phyloP scores from a whole-genome alignment of 2,888 invertebrate species.

The Furcula furcula region DNA sequence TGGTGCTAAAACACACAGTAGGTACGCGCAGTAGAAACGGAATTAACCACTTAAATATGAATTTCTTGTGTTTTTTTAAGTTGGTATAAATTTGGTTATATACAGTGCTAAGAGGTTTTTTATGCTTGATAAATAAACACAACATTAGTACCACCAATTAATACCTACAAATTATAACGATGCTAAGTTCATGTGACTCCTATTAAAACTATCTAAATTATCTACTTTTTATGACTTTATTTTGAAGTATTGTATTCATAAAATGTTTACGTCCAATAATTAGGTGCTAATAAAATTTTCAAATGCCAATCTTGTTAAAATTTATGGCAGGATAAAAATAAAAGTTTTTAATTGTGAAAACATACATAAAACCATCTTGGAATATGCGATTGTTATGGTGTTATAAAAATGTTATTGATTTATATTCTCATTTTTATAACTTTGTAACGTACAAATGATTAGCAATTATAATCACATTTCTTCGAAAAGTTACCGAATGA shows the following conservation, averaged over 20 bases:
- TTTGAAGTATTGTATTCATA: constrained; percentile 12
- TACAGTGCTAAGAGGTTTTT: too few relatives aligned
- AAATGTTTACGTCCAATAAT: constrained; percentile 15
- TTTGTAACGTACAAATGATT: constrained; percentile 8
- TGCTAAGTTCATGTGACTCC: too few relatives aligned
- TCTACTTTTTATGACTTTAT: constrained; percentile 7
- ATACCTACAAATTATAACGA: too few relatives aligned
- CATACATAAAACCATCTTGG: neutral
- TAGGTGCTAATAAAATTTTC: constrained; percentile 13
- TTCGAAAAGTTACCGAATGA: neutral
- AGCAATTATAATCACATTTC: constrained; percentile 16
- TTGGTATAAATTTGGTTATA: too few relatives aligned
- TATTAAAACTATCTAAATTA: too few relatives aligned
- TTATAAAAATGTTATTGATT: constrained; percentile 17
- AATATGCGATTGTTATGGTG: constrained; percentile 6
- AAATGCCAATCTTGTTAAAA: constrained; percentile 25
- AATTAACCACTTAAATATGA: too few relatives aligned
- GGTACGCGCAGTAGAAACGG: too few relatives aligned
- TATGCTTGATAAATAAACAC: too few relatives aligned
- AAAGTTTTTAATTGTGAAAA: constrained; percentile 5
- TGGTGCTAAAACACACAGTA: too few relatives aligned
- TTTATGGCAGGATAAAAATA: constrained; percentile 11
- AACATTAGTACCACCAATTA: too few relatives aligned
- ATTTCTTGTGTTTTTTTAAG: too few relatives aligned
- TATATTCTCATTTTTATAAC: constrained; percentile 12